Evolutionary conservation across 2,113 vertebrate genomes (phyloP), one percentile per base, ranked within the genome.

Genomic region (Nerophis lumbriciformis): DNA sequence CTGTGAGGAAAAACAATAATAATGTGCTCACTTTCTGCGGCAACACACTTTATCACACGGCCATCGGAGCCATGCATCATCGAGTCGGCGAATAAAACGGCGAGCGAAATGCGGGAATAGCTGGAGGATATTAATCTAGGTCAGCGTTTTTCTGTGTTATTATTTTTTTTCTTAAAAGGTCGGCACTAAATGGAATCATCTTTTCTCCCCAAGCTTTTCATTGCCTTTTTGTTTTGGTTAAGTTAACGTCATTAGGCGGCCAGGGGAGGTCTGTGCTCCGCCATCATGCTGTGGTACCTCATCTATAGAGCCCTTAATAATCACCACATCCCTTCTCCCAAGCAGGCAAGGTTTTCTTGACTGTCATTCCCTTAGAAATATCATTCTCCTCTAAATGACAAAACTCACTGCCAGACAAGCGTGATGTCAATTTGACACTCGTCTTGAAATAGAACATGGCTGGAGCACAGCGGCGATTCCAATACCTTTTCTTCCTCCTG

Each of bases 81-180:
- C 19, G 44, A 52, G 35, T 48, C 53, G 13, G 6, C 57, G 16
- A 68, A 49, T 62, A 72, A 64, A 70, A 61, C 59, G 57, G 65
- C 49, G 63, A 75, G 67, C 11, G 44, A 59, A 77, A 72, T 73
- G 62, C 58, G 52, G 44, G 66, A 69, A 64, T 51, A 73, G 64
- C 75, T 61, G 0, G 10, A 51, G 75, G 54, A 61, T 66, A 66
- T 83, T 80, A 58, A 78, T 78, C 64, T 57, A 21, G 39, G 45
- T 61, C 55, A 44, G 52, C 15, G 39, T 4, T 53, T 57, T 54
- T 11, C 28, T 28, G 28, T 28, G 28, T 28, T 28, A 28, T 28
- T n/a, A n/a, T n/a, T n/a, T n/a, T n/a, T 28, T 28, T 28, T 28
- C 3, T 2, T 28, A 28, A 28, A 28, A 28, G 28, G 39, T 13